Evolutionary conservation across 2,888 invertebrate species (phyloP).

Genomic region (Chaetogeoica ovagalla): DNA sequence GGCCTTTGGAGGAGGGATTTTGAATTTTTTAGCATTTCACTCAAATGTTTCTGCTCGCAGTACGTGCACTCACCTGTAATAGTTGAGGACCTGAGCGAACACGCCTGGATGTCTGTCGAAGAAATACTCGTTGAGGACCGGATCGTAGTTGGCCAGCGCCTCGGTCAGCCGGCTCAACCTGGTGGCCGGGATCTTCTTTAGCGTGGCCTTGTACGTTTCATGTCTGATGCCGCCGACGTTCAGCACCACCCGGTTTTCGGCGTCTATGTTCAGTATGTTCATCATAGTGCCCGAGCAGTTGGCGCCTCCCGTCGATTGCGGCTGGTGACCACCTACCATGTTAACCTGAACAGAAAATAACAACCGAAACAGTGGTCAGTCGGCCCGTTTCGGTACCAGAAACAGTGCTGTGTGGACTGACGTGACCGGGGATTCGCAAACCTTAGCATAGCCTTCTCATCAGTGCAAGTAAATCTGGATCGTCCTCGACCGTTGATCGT

Average conservation of each 20-base stretch:
- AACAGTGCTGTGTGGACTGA: background rate
- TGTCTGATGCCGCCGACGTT: constrained; percentile 97
- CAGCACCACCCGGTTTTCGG: constrained; percentile 97
- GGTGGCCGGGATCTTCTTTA: constrained; percentile 97
- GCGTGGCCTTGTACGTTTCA: constrained; percentile 92
- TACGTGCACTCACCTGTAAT: constrained; percentile 73
- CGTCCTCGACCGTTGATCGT: background rate
- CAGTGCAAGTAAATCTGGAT: background rate
- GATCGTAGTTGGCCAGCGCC: constrained; percentile 98
- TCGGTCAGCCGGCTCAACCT: constrained; percentile 91
- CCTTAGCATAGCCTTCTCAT: constrained; percentile 34
- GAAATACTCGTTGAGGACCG: constrained; percentile 98
- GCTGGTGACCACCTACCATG: constrained; percentile 53
- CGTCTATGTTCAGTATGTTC: constrained; percentile 93
- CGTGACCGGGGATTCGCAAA: background rate
- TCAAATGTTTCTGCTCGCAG: too few species aligned
- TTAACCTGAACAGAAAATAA: constrained; percentile 47
- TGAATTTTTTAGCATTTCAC: too few species aligned
- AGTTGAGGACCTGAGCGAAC: constrained; percentile 95
- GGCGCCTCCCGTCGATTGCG: constrained; percentile 42
- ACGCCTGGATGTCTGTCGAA: constrained; percentile 97
- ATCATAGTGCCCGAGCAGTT: constrained; percentile 62
- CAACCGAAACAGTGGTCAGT: background rate
- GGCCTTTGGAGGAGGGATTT: too few species aligned
- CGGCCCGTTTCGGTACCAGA: background rate